Base-by-base conservation (phyloP, 2,888 invertebrate genomes). In the Xylota segnis region DNA sequence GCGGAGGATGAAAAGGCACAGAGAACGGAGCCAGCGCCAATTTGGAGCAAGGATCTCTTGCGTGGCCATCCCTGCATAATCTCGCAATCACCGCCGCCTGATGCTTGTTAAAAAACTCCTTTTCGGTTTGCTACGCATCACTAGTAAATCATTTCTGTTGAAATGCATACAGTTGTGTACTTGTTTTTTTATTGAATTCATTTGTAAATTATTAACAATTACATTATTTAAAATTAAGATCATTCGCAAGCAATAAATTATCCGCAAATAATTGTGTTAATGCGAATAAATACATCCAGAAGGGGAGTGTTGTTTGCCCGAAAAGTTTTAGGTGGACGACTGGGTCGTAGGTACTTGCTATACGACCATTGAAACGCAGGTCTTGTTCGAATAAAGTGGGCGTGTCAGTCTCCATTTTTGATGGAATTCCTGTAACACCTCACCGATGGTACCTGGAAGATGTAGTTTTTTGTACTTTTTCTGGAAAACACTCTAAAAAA, bases 201-300 rank as follows among this genome's bases (percentile, higher is more conserved):
- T 63, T 66, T 56, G 63, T 59, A 29, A 86, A 77, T 86, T 86
- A 82, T 82, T 82, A 68, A 77, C 82, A 82, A 81, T 81, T 68
- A 72, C 56, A 82, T 82, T 76, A 72, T 77, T 82, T 76, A 63
- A 82, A 86, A 86, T 86, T 76, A 86, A 86, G 86, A 86, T 86
- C 82, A 86, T 76, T 82, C 54, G 34, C 72, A 27, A 77, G 50
- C 45, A 66, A 82, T 86, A 86, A 82, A 82, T 86, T 82, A 77
- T 45, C 29, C 43, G 16, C 63, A 2, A 16, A 27, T 68, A 72
- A 58, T 52, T 72, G 82, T 76, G 71, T 86, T 66, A 71, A 81
- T 75, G 37, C 52, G 59, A 45, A 56, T 61, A 63, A 78, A 70
- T 40, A 59, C 68, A 59, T 43, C 14, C 43, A 10, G 37, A 0